Percentiles rank a stretch among this genome's conserved stretches.
Evolutionary conservation across 2,797 vertebrate species (phyloP).

Genomic region (Semaprochilodus insignis): DNA sequence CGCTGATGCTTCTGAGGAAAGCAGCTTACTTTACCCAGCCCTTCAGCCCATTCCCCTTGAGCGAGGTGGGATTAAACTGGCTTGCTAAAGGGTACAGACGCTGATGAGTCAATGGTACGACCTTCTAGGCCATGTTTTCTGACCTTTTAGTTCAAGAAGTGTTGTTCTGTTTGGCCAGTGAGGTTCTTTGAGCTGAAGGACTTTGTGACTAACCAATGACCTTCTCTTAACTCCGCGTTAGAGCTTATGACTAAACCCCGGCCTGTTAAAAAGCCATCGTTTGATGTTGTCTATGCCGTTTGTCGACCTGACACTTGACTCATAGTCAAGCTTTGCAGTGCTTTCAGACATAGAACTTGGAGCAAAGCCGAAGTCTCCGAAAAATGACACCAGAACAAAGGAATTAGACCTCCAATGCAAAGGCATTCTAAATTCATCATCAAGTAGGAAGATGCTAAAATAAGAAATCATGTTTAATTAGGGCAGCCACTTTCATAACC

Average conservation of each 20-base stretch:
- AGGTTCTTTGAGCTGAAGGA: background rate
- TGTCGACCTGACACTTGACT: background rate
- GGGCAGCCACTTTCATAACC: no score
- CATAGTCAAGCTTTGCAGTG: background rate
- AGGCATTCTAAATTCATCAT: background rate
- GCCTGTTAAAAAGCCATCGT: background rate
- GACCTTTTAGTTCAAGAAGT: background rate
- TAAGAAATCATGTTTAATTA: no score
- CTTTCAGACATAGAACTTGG: background rate
- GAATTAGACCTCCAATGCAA: background rate
- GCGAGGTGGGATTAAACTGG: background rate
- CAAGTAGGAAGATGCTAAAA: no score
- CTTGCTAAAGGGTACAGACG: background rate
- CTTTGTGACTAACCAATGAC: conserved; percentile 5
- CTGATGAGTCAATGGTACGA: background rate
- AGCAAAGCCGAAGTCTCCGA: background rate
- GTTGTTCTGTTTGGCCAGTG: background rate
- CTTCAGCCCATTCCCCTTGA: background rate
- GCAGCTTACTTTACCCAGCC: background rate
- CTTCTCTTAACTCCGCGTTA: background rate
- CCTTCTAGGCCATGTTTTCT: background rate
- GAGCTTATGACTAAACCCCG: background rate
- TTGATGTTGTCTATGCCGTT: background rate
- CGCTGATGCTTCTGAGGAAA: conserved; percentile 6
- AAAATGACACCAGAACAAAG: background rate